Evolutionary conservation across 2,113 vertebrate genomes (phyloP).

Genomic region (Hippopotamus amphibius): DNA sequence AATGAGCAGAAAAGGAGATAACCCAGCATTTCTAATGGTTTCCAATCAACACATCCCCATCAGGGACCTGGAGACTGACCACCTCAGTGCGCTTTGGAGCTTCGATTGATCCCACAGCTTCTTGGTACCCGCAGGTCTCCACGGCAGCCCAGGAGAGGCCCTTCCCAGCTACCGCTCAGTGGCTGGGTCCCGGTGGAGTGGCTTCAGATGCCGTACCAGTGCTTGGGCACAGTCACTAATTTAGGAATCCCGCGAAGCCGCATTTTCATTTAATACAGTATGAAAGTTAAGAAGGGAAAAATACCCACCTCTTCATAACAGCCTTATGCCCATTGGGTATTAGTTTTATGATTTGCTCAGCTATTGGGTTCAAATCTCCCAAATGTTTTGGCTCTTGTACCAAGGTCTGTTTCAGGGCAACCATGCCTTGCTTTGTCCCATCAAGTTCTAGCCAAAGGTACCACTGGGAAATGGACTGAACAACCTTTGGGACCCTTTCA

Average conservation of each 20-base stretch:
- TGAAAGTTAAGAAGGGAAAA: background rate
- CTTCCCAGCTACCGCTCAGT: background rate
- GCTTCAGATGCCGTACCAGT: background rate
- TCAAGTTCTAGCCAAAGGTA: background rate
- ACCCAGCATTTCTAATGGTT: background rate
- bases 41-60: background rate
- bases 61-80: background rate
- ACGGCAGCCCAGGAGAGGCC: background rate
- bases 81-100: background rate
- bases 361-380: slow-evolving; percentile 42
- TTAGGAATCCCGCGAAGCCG: background rate
- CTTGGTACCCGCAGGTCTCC: background rate
- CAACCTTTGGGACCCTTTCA: background rate
- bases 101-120: rapidly evolving
- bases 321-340: background rate
- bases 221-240: background rate
- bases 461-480: background rate
- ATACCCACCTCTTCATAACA: background rate
- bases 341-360: slow-evolving; percentile 41
- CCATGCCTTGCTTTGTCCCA: background rate
- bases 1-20: background rate
- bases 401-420: background rate
- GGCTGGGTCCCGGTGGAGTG: background rate
- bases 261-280: slow-evolving; percentile 3
- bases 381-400: slow-evolving; percentile 14